A percentile compares a stretch with the other conserved stretches of the same genome.
These are phyloP conservation scores for Stegodyphus mimosarum DNA, from an alignment of 1,140 invertebrate genomes.

Conservation along the genomic window DNA sequence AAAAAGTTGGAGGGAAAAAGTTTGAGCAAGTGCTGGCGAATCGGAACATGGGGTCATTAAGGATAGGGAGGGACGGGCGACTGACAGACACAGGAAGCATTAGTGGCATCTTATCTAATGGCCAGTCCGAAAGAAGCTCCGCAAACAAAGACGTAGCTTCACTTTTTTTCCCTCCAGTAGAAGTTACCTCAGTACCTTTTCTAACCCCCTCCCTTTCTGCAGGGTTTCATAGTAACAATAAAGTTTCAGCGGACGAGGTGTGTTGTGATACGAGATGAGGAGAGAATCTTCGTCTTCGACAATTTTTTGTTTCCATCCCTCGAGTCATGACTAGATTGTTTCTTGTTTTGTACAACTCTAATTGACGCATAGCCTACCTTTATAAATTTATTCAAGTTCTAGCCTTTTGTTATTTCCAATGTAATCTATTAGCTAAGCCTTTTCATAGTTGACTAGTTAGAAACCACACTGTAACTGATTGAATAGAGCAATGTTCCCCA, in stretches of 20 bases:
- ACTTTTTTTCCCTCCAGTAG: slow-evolving; percentile 1
- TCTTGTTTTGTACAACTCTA: too few relatives aligned
- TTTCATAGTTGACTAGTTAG: too few relatives aligned
- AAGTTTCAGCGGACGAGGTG: not conserved
- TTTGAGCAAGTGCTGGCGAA: slow-evolving; percentile 55
- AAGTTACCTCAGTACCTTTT: slow-evolving; percentile 42
- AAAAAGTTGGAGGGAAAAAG: slow-evolving; percentile 47
- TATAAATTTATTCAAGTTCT: too few relatives aligned
- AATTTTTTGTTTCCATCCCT: too few relatives aligned
- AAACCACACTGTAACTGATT: too few relatives aligned
- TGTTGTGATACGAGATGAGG: not conserved
- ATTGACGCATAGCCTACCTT: too few relatives aligned
- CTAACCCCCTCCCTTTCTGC: not conserved
- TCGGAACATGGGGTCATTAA: slow-evolving; percentile 56
- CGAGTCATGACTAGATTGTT: too few relatives aligned
- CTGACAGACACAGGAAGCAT: slow-evolving; percentile 59
- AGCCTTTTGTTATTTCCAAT: too few relatives aligned
- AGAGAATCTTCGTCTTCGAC: not conserved
- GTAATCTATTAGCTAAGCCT: too few relatives aligned
- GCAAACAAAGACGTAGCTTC: slow-evolving; percentile 44
- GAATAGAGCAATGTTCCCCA: too few relatives aligned
- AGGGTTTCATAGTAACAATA: slow-evolving; percentile 2
- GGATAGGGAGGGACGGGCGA: slow-evolving; percentile 2
- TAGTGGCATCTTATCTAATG: slow-evolving; percentile 61
- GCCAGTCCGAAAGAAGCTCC: slow-evolving; percentile 44